Conservation (phyloP, 2,888 invertebrate species). For the Camptogramma bilineatum region DNA sequence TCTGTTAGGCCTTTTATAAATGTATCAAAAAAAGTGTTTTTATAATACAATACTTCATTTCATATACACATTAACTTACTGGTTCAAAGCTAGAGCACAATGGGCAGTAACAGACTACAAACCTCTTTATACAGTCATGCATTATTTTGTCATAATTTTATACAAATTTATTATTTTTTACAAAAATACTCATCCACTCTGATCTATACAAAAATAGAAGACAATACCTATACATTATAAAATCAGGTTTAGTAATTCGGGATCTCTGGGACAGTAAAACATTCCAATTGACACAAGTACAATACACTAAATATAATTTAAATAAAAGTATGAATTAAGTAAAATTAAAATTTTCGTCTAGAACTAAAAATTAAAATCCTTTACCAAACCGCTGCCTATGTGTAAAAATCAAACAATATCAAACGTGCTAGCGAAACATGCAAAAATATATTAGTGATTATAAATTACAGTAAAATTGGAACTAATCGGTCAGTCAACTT, state of each 20-base stretch:
- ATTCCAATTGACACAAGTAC: conserved; percentile 43
- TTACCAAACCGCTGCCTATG: conserved; percentile 27
- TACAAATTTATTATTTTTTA: conserved; percentile 16
- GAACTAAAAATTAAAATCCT: conserved; percentile 20
- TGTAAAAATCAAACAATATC: conserved; percentile 26
- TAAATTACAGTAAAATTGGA: conserved; percentile 18
- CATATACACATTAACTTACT: conserved; percentile 18
- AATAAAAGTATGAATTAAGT: conserved; percentile 11
- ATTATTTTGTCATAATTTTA: conserved; percentile 14
- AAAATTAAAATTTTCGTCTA: conserved; percentile 17
- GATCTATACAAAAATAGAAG: conserved; percentile 21
- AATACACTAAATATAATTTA: conserved; percentile 28
- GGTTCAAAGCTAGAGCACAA: conserved; percentile 24
- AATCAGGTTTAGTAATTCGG: conserved; percentile 10
- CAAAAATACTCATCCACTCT: conserved; percentile 9
- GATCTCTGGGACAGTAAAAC: conserved; percentile 34
- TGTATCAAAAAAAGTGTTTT: conserved; percentile 14
- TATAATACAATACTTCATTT: conserved; percentile 11
- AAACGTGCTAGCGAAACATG: conserved; percentile 34
- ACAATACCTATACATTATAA: conserved; percentile 7
- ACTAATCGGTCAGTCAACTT: conserved; percentile 31
- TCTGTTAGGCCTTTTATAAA: conserved; percentile 29
- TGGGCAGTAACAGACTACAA: conserved; percentile 21
- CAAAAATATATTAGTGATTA: conserved; percentile 10
- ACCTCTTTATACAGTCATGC: conserved; percentile 10